A percentile compares a stretch with the other conserved stretches of the same genome.
phyloP scores from a whole-genome alignment of 35 echinoderm and acorn worm genomes.

The Apostichopus japonicus region DNA sequence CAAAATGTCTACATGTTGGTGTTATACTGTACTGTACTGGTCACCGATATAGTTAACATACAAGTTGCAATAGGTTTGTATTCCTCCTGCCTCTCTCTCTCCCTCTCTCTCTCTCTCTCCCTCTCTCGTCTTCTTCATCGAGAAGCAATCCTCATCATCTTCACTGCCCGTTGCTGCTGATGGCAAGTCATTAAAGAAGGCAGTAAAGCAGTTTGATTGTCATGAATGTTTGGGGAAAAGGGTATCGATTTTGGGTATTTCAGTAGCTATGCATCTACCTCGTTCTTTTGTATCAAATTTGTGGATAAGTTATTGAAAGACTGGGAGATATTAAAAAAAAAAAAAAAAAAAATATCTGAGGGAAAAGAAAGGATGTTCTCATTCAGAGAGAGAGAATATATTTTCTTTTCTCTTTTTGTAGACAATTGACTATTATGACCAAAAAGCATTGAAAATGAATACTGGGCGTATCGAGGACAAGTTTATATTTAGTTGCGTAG shows the following conservation, averaged over 20 bases:
- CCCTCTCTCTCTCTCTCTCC: too few relatives aligned
- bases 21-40: too few relatives aligned
- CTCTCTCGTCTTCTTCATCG: too few relatives aligned
- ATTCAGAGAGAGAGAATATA: background rate
- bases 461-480: too few relatives aligned
- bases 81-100: too few relatives aligned
- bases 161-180: background rate
- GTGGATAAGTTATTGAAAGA: background rate
- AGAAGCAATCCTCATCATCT: too few relatives aligned
- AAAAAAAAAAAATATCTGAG: background rate
- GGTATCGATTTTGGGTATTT: background rate
- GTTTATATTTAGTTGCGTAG: too few relatives aligned
- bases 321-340: background rate
- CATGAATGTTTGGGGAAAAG: constrained; percentile 4
- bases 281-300: background rate
- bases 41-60: too few relatives aligned
- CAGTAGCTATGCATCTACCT: background rate
- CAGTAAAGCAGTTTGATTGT: constrained; percentile 1
- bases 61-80: too few relatives aligned
- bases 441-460: too few relatives aligned
- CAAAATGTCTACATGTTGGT: too few relatives aligned
- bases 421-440: too few relatives aligned
- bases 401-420: background rate
- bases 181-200: constrained; percentile 8
- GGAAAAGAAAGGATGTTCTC: background rate